Evolutionary conservation across 2,113 vertebrate species (phyloP).

Genomic region (Physeter macrocephalus): DNA sequence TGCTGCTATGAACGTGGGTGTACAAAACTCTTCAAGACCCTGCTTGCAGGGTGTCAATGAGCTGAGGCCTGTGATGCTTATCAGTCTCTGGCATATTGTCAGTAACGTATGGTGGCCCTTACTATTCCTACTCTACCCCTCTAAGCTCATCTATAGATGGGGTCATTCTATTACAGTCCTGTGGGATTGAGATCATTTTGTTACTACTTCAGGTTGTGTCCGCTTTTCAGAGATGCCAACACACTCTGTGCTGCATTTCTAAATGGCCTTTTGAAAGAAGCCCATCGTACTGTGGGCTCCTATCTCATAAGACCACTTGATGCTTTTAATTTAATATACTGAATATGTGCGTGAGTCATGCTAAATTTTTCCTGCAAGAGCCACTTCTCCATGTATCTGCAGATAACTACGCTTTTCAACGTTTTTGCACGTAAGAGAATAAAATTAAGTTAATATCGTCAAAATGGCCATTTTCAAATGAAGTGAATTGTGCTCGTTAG

Average conservation of each 20-base stretch:
- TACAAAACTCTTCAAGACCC: background rate
- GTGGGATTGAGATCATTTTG: background rate
- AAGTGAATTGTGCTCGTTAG: background rate
- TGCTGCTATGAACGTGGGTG: background rate
- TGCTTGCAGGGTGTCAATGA: background rate
- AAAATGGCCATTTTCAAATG: slow-evolving; percentile 6
- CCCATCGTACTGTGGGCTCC: background rate
- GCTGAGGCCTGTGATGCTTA: background rate
- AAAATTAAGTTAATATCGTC: slow-evolving; percentile 19
- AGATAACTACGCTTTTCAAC: background rate
- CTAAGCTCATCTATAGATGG: background rate
- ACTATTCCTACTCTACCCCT: background rate
- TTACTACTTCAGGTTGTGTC: background rate
- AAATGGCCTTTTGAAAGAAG: background rate
- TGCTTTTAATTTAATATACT: background rate
- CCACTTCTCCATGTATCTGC: background rate
- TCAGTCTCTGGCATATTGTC: background rate
- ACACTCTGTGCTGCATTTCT: background rate
- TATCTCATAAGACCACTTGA: background rate
- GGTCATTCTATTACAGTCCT: background rate
- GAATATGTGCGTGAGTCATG: background rate
- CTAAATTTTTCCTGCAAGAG: background rate
- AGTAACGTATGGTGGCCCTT: background rate
- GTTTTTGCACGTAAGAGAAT: background rate
- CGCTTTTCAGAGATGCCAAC: background rate